These are phyloP conservation scores for Oeneis ivallda DNA, from an alignment of 2,888 invertebrate genomes.

Conservation along the genomic window DNA sequence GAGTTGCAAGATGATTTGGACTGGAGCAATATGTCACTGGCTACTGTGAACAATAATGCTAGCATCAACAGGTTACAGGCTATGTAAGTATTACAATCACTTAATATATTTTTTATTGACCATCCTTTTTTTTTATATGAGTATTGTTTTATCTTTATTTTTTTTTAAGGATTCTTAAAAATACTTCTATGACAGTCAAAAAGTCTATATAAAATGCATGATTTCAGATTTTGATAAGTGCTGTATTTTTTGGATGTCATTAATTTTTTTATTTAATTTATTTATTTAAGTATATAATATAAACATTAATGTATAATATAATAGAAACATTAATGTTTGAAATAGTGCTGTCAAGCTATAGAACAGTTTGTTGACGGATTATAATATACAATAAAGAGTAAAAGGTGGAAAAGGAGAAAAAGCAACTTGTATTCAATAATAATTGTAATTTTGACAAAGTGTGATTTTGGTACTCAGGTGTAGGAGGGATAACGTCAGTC, in stretches of 20 bases:
- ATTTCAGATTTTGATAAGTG: not conserved
- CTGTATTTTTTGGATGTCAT: not conserved
- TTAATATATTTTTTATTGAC: conserved; percentile 5
- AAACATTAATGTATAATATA: too few species aligned
- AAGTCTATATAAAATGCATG: too few species aligned
- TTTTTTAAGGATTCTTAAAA: conserved; percentile 48
- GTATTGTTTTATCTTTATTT: conserved; percentile 12
- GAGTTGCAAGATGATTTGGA: conserved; percentile 76
- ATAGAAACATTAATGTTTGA: too few species aligned
- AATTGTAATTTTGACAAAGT: conserved; percentile 7
- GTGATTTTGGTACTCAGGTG: conserved; percentile 68
- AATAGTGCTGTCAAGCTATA: too few species aligned
- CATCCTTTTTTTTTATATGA: not conserved
- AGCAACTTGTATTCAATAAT: not conserved
- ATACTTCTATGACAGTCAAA: too few species aligned
- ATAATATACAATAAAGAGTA: not conserved
- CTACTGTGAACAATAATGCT: conserved; percentile 70
- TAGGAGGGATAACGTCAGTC: conserved; percentile 73
- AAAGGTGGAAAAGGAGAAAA: not conserved
- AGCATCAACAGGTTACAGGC: conserved; percentile 67
- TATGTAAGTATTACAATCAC: conserved; percentile 59
- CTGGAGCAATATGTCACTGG: conserved; percentile 76
- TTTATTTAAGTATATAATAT: too few species aligned
- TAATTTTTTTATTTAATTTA: too few species aligned
- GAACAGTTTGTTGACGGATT: too few species aligned